phyloP scores from a whole-genome alignment of 2,113 vertebrate genomes.

The Myiopsitta monachus region DNA sequence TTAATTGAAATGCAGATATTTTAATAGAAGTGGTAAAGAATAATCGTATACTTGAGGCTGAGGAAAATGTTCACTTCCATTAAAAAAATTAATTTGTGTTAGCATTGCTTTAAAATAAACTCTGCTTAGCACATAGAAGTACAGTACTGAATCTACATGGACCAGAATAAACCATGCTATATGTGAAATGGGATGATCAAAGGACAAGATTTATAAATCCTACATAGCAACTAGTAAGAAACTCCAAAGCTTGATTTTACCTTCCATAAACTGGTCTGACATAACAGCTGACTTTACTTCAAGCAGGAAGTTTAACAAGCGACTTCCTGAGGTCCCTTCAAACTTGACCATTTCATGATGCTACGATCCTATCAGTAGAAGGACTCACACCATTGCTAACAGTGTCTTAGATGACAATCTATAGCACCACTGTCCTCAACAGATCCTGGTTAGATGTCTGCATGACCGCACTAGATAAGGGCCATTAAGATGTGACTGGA shows the following conservation, averaged over 20 bases:
- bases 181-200: not conserved
- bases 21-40: not conserved
- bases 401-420: rapidly evolving
- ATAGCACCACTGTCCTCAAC: not conserved
- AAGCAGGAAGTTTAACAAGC: not conserved
- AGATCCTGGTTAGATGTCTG: not conserved
- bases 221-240: not conserved
- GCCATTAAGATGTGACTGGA: not conserved
- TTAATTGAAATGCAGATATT: not conserved
- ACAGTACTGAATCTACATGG: not conserved
- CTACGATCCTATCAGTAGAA: not conserved
- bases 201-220: not conserved
- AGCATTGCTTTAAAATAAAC: not conserved
- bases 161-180: not conserved
- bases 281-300: not conserved
- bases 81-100: not conserved
- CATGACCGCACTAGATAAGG: not conserved
- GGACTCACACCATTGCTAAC: not conserved
- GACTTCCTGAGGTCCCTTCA: not conserved
- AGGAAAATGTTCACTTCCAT: not conserved
- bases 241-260: not conserved
- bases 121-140: not conserved
- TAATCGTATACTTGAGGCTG: not conserved
- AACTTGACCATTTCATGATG: not conserved
- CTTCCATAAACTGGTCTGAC: not conserved